Conservation (phyloP, 1,140 invertebrate species). For the Procambarus virginalis region DNA sequence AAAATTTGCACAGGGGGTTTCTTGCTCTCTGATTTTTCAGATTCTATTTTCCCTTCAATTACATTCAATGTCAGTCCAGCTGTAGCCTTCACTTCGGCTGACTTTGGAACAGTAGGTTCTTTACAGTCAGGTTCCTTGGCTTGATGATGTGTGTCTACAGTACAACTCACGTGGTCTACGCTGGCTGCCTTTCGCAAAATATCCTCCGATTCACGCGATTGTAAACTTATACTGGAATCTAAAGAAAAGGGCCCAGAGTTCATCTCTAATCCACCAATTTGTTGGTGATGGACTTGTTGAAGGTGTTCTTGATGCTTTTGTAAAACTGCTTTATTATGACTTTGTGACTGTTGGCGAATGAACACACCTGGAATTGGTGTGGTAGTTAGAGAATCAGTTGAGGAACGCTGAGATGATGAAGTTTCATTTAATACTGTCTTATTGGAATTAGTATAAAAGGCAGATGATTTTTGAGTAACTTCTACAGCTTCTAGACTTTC, state of each 20-base stretch:
- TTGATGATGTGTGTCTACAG: background rate
- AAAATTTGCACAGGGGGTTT: slow-evolving; percentile 17
- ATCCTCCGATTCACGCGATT: slow-evolving; percentile 51
- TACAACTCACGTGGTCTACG: slow-evolving; percentile 54
- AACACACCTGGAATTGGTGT: slow-evolving; percentile 68
- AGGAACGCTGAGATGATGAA: slow-evolving; percentile 53
- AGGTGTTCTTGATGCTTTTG: slow-evolving; percentile 18
- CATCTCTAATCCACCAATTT: slow-evolving; percentile 7
- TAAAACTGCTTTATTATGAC: slow-evolving; percentile 4
- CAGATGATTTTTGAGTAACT: background rate
- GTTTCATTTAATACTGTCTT: background rate
- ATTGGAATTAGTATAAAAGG: background rate
- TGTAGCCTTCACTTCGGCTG: background rate
- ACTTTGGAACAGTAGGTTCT: background rate
- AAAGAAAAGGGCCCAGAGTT: slow-evolving; percentile 64
- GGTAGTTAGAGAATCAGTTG: slow-evolving; percentile 66
- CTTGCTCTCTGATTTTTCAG: slow-evolving; percentile 3
- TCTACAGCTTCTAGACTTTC: slow-evolving; percentile 60
- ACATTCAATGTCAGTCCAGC: background rate
- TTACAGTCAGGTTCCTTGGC: background rate
- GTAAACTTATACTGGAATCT: slow-evolving; percentile 60
- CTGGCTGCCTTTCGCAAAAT: slow-evolving; percentile 58
- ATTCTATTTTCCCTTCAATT: background rate
- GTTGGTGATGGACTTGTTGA: background rate
- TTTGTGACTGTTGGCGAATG: slow-evolving; percentile 56